These are phyloP conservation scores for Caenorhabditis plicata DNA, from an alignment of 2,888 invertebrate genomes.

Conservation along the genomic window DNA sequence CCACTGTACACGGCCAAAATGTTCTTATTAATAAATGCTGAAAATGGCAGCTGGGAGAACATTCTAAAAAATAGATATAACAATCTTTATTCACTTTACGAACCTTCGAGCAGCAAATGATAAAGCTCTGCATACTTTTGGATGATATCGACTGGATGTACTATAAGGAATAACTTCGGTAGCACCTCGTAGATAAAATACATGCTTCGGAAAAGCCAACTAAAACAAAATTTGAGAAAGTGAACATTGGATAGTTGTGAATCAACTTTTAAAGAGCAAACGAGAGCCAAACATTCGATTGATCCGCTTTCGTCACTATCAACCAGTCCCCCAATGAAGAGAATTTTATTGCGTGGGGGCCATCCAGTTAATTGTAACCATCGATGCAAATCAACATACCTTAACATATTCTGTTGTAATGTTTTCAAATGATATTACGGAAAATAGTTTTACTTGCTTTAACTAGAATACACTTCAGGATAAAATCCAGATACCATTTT, in stretches of 20 bases:
- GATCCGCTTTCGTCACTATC: slow-evolving; percentile 33
- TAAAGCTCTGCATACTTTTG: slow-evolving; percentile 7
- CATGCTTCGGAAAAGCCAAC: slow-evolving; percentile 36
- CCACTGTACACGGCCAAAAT: slow-evolving; percentile 40
- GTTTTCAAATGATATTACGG: too few relatives aligned
- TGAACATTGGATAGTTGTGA: neutral
- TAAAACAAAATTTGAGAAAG: slow-evolving; percentile 1
- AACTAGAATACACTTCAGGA: too few relatives aligned
- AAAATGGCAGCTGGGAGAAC: slow-evolving; percentile 37
- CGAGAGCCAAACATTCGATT: slow-evolving; percentile 36
- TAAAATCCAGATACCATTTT: too few relatives aligned
- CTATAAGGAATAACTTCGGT: slow-evolving; percentile 33
- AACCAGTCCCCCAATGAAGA: slow-evolving; percentile 40
- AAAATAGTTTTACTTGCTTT: too few relatives aligned
- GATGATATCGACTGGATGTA: slow-evolving; percentile 24
- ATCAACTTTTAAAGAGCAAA: slow-evolving; percentile 32
- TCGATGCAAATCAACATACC: slow-evolving; percentile 38
- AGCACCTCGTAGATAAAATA: slow-evolving; percentile 36
- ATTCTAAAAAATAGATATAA: too few relatives aligned
- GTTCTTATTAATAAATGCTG: slow-evolving; percentile 31
- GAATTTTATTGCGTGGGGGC: slow-evolving; percentile 36
- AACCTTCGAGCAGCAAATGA: neutral
- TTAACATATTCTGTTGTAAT: too few relatives aligned
- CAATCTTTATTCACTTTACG: too few relatives aligned
- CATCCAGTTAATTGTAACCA: slow-evolving; percentile 45